Evolutionary conservation across 2,113 vertebrate species (phyloP).

Genomic region (Nematolebias whitei): DNA sequence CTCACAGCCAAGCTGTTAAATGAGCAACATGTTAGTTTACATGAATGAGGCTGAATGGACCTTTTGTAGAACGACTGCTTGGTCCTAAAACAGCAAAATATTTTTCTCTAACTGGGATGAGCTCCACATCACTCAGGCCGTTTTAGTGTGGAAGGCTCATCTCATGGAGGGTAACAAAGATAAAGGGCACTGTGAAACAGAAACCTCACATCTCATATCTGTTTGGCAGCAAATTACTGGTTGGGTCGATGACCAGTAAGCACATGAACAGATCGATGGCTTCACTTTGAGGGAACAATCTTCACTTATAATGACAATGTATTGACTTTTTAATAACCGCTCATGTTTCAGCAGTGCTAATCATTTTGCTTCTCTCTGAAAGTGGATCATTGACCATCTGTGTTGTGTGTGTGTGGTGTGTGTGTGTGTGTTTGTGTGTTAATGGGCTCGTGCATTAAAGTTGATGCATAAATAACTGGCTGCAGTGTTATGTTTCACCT

Average conservation of each 20-base stretch:
- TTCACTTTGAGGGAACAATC: slow-evolving; percentile 76
- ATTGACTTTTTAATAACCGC: slow-evolving; percentile 81
- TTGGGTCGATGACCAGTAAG: slow-evolving; percentile 74
- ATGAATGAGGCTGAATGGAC: neutral
- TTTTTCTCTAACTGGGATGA: neutral
- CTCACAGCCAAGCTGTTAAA: too few relatives aligned
- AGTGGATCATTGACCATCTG: slow-evolving; percentile 47
- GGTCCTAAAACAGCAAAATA: neutral
- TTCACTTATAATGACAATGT: slow-evolving; percentile 80
- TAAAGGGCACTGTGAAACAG: slow-evolving; percentile 39
- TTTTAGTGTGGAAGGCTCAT: slow-evolving; percentile 3
- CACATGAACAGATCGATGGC: slow-evolving; percentile 74
- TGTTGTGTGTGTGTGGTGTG: slow-evolving; percentile 7
- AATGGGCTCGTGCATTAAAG: slow-evolving; percentile 8
- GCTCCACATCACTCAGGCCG: slow-evolving; percentile 23
- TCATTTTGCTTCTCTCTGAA: slow-evolving; percentile 65
- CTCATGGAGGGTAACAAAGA: slow-evolving; percentile 34
- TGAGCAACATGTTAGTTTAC: neutral
- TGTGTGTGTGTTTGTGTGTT: slow-evolving; percentile 7
- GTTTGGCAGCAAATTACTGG: slow-evolving; percentile 73
- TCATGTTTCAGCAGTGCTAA: slow-evolving; percentile 77
- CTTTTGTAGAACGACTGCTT: neutral
- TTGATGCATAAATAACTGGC: slow-evolving; percentile 13
- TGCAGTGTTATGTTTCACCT: slow-evolving; percentile 3
- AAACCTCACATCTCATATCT: slow-evolving; percentile 69